These are phyloP conservation scores for Hippocampus zosterae DNA, from an alignment of 2,113 vertebrate species.

Conservation along the genomic window DNA sequence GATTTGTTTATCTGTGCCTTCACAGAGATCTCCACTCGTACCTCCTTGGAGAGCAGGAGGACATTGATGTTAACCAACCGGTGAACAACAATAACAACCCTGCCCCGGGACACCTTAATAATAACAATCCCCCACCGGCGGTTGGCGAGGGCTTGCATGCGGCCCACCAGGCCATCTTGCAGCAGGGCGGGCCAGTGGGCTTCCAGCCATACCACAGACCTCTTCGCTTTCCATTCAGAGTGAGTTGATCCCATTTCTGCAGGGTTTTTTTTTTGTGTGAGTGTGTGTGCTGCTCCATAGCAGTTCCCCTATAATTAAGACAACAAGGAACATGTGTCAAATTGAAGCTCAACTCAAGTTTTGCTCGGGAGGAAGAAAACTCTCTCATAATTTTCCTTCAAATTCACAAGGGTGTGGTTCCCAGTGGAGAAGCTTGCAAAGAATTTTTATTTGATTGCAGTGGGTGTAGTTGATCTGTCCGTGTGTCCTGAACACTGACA, in stretches of 20 bases:
- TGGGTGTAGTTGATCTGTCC: background rate
- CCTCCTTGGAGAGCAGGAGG: constrained; percentile 94
- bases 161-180: constrained; percentile 96
- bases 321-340: background rate
- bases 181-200: constrained; percentile 94
- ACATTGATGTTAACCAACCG: constrained; percentile 89
- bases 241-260: constrained; percentile 41
- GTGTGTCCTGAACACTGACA: background rate
- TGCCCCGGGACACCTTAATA: constrained; percentile 77
- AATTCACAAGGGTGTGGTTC: background rate
- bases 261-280: background rate
- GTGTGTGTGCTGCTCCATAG: background rate
- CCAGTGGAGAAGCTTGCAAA: background rate
- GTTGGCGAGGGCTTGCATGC: constrained; percentile 95
- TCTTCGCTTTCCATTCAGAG: constrained; percentile 89
- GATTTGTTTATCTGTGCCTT: background rate
- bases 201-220: constrained; percentile 97
- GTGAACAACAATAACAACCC: constrained; percentile 82
- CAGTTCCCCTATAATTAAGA: background rate
- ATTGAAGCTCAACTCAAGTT: background rate
- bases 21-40: constrained; percentile 95
- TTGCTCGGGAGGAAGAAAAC: background rate
- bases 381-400: background rate
- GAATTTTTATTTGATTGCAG: background rate
- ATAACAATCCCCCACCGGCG: constrained; percentile 87